A percentile compares a stretch with the other conserved stretches of the same genome.
Evolutionary conservation across 2,888 invertebrate species (phyloP).

Genomic region (Phortica magna): DNA sequence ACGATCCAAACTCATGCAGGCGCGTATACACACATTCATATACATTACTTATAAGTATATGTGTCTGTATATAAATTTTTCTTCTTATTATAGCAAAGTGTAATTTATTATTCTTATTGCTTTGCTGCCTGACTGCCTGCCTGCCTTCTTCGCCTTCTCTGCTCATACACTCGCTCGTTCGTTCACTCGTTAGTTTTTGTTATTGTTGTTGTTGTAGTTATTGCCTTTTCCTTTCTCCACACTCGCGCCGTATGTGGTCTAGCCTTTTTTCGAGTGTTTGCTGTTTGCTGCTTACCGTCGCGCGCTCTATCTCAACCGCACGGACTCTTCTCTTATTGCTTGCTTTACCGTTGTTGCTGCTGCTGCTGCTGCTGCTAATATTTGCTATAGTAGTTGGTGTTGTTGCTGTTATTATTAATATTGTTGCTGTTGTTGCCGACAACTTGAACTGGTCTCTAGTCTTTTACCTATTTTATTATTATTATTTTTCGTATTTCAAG

Average conservation of each 20-base stretch:
- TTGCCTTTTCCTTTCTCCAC: constrained; percentile 41
- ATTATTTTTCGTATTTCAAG: constrained; percentile 35
- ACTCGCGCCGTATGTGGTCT: constrained; percentile 71
- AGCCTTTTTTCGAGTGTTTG: constrained; percentile 39
- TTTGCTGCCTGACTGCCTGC: constrained; percentile 47
- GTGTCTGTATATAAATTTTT: constrained; percentile 67
- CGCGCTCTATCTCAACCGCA: constrained; percentile 33
- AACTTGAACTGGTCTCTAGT: constrained; percentile 52
- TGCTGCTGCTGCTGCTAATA: too few relatives aligned
- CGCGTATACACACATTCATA: constrained; percentile 28
- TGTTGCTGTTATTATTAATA: constrained; percentile 50
- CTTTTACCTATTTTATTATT: constrained; percentile 59
- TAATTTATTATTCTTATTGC: constrained; percentile 73
- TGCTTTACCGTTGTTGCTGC: constrained; percentile 28
- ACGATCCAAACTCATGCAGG: background rate
- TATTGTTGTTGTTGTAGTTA: constrained; percentile 40
- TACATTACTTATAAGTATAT: constrained; percentile 55
- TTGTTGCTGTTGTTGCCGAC: constrained; percentile 52
- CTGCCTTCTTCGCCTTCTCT: constrained; percentile 19
- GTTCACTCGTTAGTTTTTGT: constrained; percentile 37
- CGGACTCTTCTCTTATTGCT: constrained; percentile 35
- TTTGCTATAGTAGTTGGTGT: constrained; percentile 31
- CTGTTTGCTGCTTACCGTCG: constrained; percentile 34
- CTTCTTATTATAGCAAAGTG: constrained; percentile 73
- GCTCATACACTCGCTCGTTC: constrained; percentile 24